Evolutionary conservation across 2,888 invertebrate genomes (phyloP), one percentile per base, ranked within the genome.

Genomic region (Elysia crispata): DNA sequence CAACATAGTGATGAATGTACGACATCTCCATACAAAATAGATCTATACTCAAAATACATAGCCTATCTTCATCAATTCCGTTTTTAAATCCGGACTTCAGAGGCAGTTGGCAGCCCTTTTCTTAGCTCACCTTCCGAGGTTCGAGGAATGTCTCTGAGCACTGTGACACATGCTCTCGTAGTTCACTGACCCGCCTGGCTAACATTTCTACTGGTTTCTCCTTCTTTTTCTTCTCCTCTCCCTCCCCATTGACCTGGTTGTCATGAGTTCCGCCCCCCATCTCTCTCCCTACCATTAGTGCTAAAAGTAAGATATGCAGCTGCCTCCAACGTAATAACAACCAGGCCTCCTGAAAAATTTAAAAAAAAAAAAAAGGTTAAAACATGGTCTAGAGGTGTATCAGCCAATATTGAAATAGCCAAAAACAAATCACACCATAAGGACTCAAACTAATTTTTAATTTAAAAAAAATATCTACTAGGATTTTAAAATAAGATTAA

Each of bases 221-320:
- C 3, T 77, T 77, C 23, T 50, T n/a, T 6, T 49, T 75, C 25
- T 77, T 69, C 49, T 66, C 23, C 23, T 76, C 62, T n/a, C 76
- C 94, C 95, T 75, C 94, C 95, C 84, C 94, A 93, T 93, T 92
- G 75, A 92, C 74, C 33, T 67, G 89, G 85, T 85, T 76, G 87
- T 87, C 74, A 85, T 80, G 54, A 13, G 83, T 80, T 5, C 64
- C 41, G 64, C 85, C 85, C 30, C 83, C 79, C 33, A 85, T 83
- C 25, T 86, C 86, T 67, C 85, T 84, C 8, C 88, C 89, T 28
- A 88, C 79, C 84, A 86, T 86, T 33, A 90, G 87, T 13, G 90
- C 86, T 3, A 91, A 89, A 23, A 90, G 90, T 72, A 92, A 82
- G 25, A 89, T 85, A 28, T 92, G 89, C 64, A 93, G 85, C 41